These are phyloP conservation scores for Pseudochirops cupreus DNA, from an alignment of 2,797 vertebrate species.

Conservation along the genomic window DNA sequence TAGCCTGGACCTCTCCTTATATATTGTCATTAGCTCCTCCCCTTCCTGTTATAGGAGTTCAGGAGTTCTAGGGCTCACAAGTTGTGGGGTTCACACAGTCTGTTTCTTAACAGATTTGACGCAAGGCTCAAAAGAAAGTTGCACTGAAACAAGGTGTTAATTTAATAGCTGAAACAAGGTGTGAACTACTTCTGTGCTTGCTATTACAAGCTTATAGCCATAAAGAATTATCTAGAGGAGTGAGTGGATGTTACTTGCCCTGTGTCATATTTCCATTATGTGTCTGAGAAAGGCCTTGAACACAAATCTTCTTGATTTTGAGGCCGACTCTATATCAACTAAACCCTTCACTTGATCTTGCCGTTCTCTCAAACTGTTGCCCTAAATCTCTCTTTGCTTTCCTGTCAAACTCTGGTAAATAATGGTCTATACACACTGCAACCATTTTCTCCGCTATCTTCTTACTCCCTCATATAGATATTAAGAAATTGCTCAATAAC, in stretches of 20 bases:
- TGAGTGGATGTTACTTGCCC: not conserved
- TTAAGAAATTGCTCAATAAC: not conserved
- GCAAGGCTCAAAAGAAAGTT: no score
- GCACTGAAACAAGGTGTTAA: no score
- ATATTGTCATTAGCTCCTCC: no score
- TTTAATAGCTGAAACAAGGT: no score
- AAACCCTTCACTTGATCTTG: not conserved
- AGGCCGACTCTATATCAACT: not conserved
- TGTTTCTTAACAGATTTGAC: no score
- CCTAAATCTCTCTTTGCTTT: not conserved
- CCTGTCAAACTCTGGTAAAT: not conserved
- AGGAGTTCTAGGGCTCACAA: no score
- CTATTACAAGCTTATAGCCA: not conserved
- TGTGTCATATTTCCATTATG: not conserved
- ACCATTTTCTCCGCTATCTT: not conserved
- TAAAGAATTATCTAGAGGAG: not conserved
- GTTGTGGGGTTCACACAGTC: no score
- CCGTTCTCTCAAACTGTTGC: not conserved
- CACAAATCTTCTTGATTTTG: not conserved
- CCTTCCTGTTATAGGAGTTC: no score
- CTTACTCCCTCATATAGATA: not conserved
- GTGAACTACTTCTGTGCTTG: no score
- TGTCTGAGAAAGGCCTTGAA: not conserved
- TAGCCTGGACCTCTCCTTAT: no score
- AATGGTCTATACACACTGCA: not conserved